Percentiles rank a stretch among this genome's conserved stretches.
phyloP scores from a whole-genome alignment of 2,888 invertebrate species.

The Trileptium ribeirensis region DNA sequence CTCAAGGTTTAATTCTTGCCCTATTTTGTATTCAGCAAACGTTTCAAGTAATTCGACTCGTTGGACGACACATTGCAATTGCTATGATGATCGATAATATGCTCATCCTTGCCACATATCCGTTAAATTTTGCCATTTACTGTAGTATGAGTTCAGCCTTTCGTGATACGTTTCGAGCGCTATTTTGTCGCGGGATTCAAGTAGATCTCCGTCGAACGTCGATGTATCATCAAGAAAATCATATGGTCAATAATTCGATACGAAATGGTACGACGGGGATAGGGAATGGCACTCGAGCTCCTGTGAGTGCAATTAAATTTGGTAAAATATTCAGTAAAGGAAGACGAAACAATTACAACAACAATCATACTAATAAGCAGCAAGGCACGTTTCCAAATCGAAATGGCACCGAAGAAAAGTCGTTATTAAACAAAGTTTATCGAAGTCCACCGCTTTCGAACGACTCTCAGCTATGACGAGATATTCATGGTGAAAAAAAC shows the following conservation, averaged over 20 bases:
- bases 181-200: slow-evolving; percentile 56
- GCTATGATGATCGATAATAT: slow-evolving; percentile 59
- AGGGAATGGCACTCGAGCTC: no score
- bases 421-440: no score
- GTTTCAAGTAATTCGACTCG: neutral
- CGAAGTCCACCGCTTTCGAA: no score
- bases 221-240: neutral
- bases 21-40: slow-evolving; percentile 39
- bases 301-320: no score
- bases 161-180: slow-evolving; percentile 77
- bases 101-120: slow-evolving; percentile 81
- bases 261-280: no score
- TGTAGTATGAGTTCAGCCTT: slow-evolving; percentile 92
- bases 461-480: no score
- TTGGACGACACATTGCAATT: neutral
- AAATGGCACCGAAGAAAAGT: no score
- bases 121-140: slow-evolving; percentile 83
- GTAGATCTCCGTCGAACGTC: neutral
- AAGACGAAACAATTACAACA: no score
- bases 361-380: no score
- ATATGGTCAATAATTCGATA: neutral
- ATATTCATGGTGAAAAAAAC: no score
- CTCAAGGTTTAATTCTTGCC: slow-evolving; percentile 48
- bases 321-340: no score
- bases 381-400: no score